These are phyloP conservation scores for Andrena dorsata DNA, from an alignment of 2,888 invertebrate genomes.

Conservation along the genomic window DNA sequence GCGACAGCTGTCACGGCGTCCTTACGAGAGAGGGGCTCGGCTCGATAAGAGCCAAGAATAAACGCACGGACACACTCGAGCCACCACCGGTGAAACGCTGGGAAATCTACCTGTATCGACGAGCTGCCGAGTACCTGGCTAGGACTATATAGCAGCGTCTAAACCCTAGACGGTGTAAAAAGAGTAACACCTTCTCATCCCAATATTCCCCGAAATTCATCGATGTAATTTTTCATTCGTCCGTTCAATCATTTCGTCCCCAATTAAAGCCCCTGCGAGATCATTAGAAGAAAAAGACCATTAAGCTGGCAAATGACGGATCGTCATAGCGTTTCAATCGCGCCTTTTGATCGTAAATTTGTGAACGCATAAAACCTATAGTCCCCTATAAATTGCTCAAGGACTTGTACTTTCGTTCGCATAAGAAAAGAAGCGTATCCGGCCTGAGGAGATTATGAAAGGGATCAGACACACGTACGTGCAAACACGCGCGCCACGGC, in stretches of 20 bases:
- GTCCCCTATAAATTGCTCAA: conserved; percentile 39
- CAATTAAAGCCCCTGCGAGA: background rate
- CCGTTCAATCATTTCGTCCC: conserved; percentile 7
- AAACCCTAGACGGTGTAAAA: too few relatives aligned
- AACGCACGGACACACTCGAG: conserved; percentile 40
- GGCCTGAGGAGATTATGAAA: conserved; percentile 49
- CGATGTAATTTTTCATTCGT: background rate
- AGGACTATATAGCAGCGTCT: conserved; percentile 5
- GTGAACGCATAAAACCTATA: conserved; percentile 33
- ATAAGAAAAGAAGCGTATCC: conserved; percentile 32
- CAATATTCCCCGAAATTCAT: too few relatives aligned
- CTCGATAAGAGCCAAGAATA: conserved; percentile 57
- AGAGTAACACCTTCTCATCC: too few relatives aligned
- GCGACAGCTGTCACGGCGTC: conserved; percentile 76
- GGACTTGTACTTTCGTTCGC: conserved; percentile 42
- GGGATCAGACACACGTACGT: conserved; percentile 18
- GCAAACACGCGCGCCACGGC: background rate
- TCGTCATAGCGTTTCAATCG: conserved; percentile 41
- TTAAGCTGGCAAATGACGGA: conserved; percentile 22
- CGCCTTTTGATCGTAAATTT: conserved; percentile 48
- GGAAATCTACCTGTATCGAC: conserved; percentile 42
- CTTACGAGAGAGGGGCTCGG: conserved; percentile 32
- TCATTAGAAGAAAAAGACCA: conserved; percentile 25
- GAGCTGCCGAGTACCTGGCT: background rate
- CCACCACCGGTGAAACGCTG: conserved; percentile 23